phyloP scores from a whole-genome alignment of 1,140 invertebrate genomes.

The Brachionus calyciflorus region DNA sequence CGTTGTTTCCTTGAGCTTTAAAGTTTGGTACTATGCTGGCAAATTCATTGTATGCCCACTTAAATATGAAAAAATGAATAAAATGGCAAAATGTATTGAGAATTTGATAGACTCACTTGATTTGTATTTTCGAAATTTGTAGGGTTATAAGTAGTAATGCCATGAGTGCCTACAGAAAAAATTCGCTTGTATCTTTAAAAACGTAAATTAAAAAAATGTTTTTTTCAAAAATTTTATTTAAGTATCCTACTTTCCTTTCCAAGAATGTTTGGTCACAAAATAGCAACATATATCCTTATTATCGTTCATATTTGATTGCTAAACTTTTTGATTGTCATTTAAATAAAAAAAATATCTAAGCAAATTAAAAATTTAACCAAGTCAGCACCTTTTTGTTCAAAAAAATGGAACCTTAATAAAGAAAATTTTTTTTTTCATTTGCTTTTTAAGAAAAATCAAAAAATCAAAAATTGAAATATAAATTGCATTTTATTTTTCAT shows the following conservation, averaged over 20 bases:
- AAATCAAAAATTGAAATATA: slow-evolving; percentile 2
- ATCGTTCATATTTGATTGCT: slow-evolving; percentile 60
- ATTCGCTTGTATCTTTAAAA: slow-evolving; percentile 84
- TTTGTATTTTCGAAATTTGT: slow-evolving; percentile 90
- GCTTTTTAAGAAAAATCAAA: neutral
- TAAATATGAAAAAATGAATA: slow-evolving; percentile 48
- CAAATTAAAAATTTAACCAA: neutral
- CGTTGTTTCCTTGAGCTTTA: slow-evolving; percentile 57
- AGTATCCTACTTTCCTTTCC: slow-evolving; percentile 87
- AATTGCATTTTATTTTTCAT: neutral
- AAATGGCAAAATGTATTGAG: too few relatives aligned
- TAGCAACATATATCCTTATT: slow-evolving; percentile 88
- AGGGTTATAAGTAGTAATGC: slow-evolving; percentile 95
- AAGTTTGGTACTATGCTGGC: slow-evolving; percentile 61
- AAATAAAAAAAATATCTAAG: neutral
- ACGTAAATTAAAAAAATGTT: slow-evolving; percentile 47
- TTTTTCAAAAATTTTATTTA: neutral
- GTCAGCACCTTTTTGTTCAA: too few relatives aligned
- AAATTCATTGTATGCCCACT: slow-evolving; percentile 65
- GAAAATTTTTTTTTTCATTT: slow-evolving; percentile 35
- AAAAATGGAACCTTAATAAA: too few relatives aligned
- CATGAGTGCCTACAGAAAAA: slow-evolving; percentile 88
- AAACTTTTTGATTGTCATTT: neutral
- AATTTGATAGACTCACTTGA: slow-evolving; percentile 64
- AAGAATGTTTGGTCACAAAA: slow-evolving; percentile 87